phyloP scores from a whole-genome alignment of 1,140 invertebrate genomes.

The Dryas iulia region DNA sequence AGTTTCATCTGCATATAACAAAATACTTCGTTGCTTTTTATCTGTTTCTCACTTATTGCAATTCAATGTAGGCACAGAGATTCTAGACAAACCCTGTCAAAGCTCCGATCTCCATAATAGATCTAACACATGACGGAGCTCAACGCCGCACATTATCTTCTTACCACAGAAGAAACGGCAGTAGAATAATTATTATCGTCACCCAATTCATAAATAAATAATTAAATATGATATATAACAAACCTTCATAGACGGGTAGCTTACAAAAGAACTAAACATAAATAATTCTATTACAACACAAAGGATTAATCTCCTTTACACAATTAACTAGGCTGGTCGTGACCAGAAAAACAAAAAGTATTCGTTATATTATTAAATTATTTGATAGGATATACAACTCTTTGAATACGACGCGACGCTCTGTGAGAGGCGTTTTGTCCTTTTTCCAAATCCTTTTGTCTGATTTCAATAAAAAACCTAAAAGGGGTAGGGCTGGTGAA shows the following conservation, averaged over 20 bases:
- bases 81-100: too few species aligned
- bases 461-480: slow-evolving; percentile 55
- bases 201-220: not conserved
- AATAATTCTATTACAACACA: not conserved
- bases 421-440: slow-evolving; percentile 57
- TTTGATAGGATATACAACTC: slow-evolving; percentile 46
- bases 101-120: too few species aligned
- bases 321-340: slow-evolving; percentile 28
- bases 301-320: not conserved
- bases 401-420: slow-evolving; percentile 31
- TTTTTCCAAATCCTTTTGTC: slow-evolving; percentile 61
- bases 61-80: too few species aligned
- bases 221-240: not conserved
- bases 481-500: slow-evolving; percentile 34
- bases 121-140: too few species aligned
- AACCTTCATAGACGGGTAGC: not conserved
- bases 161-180: too few species aligned
- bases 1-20: too few species aligned
- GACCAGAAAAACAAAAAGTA: slow-evolving; percentile 34
- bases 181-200: too few species aligned
- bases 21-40: too few species aligned
- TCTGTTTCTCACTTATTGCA: too few species aligned
- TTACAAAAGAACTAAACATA: not conserved
- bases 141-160: too few species aligned
- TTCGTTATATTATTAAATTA: slow-evolving; percentile 51